phyloP scores from a whole-genome alignment of 2,888 invertebrate species.

The Ashinkailepas kermadecensis region DNA sequence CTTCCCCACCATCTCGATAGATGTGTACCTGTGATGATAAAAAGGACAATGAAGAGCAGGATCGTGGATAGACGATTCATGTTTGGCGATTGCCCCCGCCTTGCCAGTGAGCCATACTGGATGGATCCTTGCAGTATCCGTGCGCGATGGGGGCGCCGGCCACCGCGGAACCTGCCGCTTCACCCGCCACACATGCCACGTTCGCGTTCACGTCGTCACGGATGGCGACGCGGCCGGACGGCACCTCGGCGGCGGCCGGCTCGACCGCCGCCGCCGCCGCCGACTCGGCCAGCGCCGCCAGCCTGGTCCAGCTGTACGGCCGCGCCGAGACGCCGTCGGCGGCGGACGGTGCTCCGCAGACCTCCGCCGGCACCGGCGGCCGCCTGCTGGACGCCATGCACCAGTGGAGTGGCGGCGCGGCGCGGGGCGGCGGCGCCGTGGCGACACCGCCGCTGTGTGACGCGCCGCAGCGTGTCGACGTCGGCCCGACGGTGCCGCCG shows the following conservation, averaged over 20 bases:
- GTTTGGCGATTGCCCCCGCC: no score
- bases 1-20: no score
- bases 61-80: no score
- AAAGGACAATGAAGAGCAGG: no score
- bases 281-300: neutral
- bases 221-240: neutral
- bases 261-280: neutral
- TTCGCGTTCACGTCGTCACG: conserved; percentile 7
- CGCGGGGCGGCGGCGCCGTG: no score
- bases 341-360: neutral
- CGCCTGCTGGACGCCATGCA: neutral
- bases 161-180: neutral
- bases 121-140: neutral
- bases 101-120: neutral
- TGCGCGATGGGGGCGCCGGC: neutral
- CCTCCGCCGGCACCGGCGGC: neutral
- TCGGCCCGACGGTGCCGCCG: neutral
- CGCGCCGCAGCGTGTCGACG: no score
- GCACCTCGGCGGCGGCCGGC: no score
- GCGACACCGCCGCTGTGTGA: no score
- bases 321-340: neutral
- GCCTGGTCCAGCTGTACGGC: neutral
- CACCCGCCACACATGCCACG: neutral
- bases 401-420: neutral
- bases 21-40: no score